These are phyloP conservation scores for Malurus elegans DNA, from an alignment of 2,113 vertebrate species.

Conservation along the genomic window DNA sequence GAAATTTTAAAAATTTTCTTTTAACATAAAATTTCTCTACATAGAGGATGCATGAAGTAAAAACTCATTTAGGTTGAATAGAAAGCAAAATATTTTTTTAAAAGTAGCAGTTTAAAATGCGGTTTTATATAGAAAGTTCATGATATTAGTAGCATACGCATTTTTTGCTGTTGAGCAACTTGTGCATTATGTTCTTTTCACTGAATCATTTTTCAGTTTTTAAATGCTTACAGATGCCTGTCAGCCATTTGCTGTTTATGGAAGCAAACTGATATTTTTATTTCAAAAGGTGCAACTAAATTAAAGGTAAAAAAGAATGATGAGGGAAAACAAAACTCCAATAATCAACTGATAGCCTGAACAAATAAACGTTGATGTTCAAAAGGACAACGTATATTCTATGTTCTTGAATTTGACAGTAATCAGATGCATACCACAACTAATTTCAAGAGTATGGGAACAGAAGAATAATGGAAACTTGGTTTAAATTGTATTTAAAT, in stretches of 20 bases:
- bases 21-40: neutral
- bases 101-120: neutral
- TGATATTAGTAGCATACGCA: neutral
- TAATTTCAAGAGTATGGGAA: neutral
- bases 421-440: neutral
- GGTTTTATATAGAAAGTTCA: neutral
- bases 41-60: neutral
- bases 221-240: neutral
- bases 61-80: neutral
- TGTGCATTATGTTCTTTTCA: neutral
- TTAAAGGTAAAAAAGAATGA: neutral
- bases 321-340: neutral
- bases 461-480: neutral
- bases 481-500: neutral
- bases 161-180: neutral
- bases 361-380: neutral
- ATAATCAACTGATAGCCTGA: neutral
- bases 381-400: neutral
- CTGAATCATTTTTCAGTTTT: neutral
- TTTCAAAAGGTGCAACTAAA: neutral
- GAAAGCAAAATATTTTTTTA: neutral
- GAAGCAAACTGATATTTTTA: neutral
- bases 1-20: neutral
- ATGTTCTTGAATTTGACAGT: neutral
- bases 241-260: neutral